Evolutionary conservation across 2,888 invertebrate genomes (phyloP).

Genomic region (Nipponacmea schrenckii): DNA sequence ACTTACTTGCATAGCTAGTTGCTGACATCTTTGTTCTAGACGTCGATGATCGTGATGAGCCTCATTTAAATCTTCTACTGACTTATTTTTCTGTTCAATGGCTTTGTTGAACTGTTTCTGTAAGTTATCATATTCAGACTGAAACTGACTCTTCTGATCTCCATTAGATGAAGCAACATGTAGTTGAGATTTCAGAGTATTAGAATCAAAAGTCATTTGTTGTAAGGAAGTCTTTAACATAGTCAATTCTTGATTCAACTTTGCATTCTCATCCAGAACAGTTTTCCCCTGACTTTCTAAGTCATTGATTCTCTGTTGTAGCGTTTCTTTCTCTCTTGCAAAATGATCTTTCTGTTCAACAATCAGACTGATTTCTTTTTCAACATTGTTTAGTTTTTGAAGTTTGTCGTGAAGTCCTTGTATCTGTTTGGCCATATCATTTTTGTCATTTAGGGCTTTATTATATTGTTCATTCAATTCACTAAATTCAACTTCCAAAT

Average conservation of each 20-base stretch:
- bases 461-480: constrained; percentile 54
- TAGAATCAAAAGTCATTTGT: constrained; percentile 49
- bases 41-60: constrained; percentile 48
- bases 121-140: constrained; percentile 49
- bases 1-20: constrained; percentile 59
- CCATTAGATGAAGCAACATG: constrained; percentile 38
- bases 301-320: constrained; percentile 46
- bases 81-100: constrained; percentile 52
- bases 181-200: constrained; percentile 44
- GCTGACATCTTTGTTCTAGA: constrained; percentile 56
- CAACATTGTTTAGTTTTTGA: constrained; percentile 31
- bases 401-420: constrained; percentile 58
- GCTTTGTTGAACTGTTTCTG: constrained; percentile 52
- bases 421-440: constrained; percentile 54
- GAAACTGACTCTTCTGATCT: constrained; percentile 39
- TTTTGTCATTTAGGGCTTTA: constrained; percentile 56
- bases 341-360: constrained; percentile 48
- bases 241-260: constrained; percentile 43
- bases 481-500: constrained; percentile 49
- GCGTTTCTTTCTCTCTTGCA: constrained; percentile 43
- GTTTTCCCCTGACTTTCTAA: constrained; percentile 44
- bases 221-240: constrained; percentile 34
- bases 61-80: constrained; percentile 49
- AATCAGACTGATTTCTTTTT: constrained; percentile 35
- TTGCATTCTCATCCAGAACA: constrained; percentile 40